These are phyloP conservation scores for Drosophila ironensis DNA, from an alignment of 1,140 invertebrate species.

Conservation along the genomic window DNA sequence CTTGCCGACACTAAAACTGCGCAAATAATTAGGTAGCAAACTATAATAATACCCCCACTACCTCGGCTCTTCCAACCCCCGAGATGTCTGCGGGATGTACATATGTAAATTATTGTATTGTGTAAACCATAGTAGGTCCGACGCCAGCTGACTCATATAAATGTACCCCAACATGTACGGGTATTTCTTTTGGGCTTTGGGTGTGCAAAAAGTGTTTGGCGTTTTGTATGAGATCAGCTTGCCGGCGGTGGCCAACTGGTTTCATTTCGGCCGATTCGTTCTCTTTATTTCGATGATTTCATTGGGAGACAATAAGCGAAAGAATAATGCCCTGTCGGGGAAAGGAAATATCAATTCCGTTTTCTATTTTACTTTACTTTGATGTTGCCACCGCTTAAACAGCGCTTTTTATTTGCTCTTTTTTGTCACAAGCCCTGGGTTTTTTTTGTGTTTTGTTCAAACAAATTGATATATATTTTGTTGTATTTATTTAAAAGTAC, in stretches of 20 bases:
- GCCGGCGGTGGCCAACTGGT: constrained; percentile 22
- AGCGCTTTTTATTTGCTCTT: background rate
- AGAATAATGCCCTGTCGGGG: background rate
- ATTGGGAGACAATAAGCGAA: constrained; percentile 6
- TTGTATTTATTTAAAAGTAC: background rate
- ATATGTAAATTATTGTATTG: constrained; percentile 60
- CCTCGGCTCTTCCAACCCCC: constrained; percentile 14
- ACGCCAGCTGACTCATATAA: constrained; percentile 53
- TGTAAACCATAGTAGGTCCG: constrained; percentile 22
- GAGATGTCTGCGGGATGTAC: constrained; percentile 36
- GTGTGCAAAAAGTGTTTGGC: constrained; percentile 12
- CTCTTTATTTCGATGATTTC: constrained; percentile 27
- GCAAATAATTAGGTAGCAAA: constrained; percentile 73
- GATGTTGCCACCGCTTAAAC: background rate
- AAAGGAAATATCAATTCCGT: background rate
- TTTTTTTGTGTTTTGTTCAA: too few species aligned
- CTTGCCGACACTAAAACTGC: constrained; percentile 61
- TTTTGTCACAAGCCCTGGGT: too few species aligned
- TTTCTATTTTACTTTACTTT: background rate
- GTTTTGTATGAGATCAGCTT: constrained; percentile 44
- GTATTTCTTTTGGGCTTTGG: background rate
- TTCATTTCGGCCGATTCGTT: constrained; percentile 19
- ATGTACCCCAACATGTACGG: too few species aligned
- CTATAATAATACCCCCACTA: constrained; percentile 18
- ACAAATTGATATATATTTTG: too few species aligned